Conservation (phyloP, 2,113 vertebrate species). For the Condylura cristata region DNA sequence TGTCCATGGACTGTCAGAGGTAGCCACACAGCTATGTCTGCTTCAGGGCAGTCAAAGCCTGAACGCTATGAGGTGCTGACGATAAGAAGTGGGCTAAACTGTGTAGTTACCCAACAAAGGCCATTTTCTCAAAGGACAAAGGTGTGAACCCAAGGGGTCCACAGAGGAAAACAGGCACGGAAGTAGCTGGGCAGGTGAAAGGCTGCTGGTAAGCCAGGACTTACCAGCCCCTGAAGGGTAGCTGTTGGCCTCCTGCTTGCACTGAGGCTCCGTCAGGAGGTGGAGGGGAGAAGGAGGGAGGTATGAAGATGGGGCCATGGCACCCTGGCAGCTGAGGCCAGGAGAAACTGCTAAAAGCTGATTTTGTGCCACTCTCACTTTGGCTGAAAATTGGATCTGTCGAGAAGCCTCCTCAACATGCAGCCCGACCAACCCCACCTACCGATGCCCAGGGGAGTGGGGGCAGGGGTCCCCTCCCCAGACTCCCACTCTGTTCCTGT, state of each 20-base stretch:
- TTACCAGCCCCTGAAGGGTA: not conserved
- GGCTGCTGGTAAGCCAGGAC: not conserved
- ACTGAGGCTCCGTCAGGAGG: not conserved
- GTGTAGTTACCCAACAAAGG: not conserved
- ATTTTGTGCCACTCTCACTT: not conserved
- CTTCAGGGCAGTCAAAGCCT: not conserved
- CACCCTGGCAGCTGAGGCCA: not conserved
- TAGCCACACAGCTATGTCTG: not conserved
- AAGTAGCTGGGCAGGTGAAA: not conserved
- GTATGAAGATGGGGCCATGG: fast-evolving
- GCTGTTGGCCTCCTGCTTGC: not conserved
- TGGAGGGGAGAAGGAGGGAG: not conserved
- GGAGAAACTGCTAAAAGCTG: not conserved
- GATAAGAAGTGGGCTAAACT: not conserved
- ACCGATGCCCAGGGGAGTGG: no score
- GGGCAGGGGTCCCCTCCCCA: no score
- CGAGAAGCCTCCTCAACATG: not conserved
- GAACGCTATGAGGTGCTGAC: not conserved
- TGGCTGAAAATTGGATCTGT: not conserved
- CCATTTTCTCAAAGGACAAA: not conserved
- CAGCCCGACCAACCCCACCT: not conserved
- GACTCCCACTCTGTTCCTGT: not conserved
- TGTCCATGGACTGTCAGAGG: not conserved
- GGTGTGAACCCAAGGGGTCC: not conserved
- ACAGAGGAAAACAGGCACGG: not conserved